These are phyloP conservation scores for Gandaritis pyraliata DNA, from an alignment of 2,888 invertebrate genomes.

Conservation along the genomic window DNA sequence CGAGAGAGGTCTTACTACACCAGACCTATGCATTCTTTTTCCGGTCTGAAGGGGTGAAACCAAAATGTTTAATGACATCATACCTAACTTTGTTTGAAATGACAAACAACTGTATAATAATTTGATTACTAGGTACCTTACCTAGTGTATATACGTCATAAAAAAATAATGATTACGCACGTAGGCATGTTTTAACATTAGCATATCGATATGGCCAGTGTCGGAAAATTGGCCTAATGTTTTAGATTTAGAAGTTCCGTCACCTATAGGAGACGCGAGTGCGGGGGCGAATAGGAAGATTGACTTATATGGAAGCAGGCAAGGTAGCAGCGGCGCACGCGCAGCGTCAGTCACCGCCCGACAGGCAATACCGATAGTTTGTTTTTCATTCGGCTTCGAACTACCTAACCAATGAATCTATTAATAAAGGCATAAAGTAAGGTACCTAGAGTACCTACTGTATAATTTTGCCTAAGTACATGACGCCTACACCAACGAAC, in stretches of 20 bases:
- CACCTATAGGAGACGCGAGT: slow-evolving; percentile 52
- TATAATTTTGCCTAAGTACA: slow-evolving; percentile 63
- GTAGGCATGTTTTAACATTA: slow-evolving; percentile 53
- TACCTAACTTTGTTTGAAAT: slow-evolving; percentile 6
- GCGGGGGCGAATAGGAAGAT: slow-evolving; percentile 82
- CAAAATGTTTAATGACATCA: slow-evolving; percentile 14
- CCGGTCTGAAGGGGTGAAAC: too few species aligned
- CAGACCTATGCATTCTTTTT: too few species aligned
- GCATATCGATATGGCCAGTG: slow-evolving; percentile 61
- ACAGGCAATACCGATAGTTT: slow-evolving; percentile 43
- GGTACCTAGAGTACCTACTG: too few species aligned
- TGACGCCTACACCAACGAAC: slow-evolving; percentile 57
- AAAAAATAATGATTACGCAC: slow-evolving; percentile 41
- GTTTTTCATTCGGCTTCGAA: slow-evolving; percentile 63
- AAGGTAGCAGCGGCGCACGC: slow-evolving; percentile 48
- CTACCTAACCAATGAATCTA: slow-evolving; percentile 61
- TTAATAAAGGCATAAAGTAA: slow-evolving; percentile 71
- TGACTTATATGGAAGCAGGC: slow-evolving; percentile 70
- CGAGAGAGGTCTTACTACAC: too few species aligned
- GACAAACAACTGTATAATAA: slow-evolving; percentile 7
- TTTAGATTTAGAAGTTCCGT: slow-evolving; percentile 61
- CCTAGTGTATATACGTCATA: slow-evolving; percentile 21
- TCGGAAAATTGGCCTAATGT: slow-evolving; percentile 59
- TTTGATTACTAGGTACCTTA: background rate
- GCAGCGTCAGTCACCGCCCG: slow-evolving; percentile 79